A percentile compares a stretch with the other conserved stretches of the same genome.
Evolutionary conservation across 2,113 vertebrate genomes (phyloP).

Genomic region (Panthera uncia): DNA sequence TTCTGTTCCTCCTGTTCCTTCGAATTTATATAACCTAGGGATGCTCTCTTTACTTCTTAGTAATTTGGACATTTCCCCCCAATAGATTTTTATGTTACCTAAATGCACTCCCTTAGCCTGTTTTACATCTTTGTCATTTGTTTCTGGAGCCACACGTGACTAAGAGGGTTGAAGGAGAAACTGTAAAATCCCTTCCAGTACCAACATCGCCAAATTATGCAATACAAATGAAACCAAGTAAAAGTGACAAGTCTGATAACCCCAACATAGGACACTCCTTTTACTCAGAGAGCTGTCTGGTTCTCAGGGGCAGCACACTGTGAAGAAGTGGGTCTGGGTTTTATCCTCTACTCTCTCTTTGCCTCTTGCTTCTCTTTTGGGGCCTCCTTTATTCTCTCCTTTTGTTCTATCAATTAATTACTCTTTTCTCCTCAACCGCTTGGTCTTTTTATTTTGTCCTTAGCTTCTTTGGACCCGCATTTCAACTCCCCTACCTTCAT

Average conservation of each 20-base stretch:
- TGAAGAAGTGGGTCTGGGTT: not conserved
- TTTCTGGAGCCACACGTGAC: not conserved
- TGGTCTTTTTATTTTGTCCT: not conserved
- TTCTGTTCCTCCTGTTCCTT: not conserved
- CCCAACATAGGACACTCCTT: not conserved
- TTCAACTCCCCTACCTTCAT: not conserved
- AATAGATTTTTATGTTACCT: not conserved
- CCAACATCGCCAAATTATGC: not conserved
- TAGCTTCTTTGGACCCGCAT: not conserved
- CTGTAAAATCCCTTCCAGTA: not conserved
- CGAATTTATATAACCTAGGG: not conserved
- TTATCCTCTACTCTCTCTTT: not conserved
- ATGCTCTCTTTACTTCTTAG: not conserved
- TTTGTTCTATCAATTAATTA: not conserved
- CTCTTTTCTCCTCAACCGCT: not conserved
- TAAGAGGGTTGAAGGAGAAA: not conserved
- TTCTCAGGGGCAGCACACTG: not conserved
- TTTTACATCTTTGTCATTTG: not conserved
- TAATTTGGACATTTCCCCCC: not conserved
- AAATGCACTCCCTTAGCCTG: not conserved
- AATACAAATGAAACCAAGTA: slow-evolving; percentile 9
- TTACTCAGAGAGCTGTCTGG: not conserved
- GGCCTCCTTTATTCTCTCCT: not conserved
- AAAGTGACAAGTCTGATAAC: not conserved
- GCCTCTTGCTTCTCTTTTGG: not conserved